Evolutionary conservation across 2,113 vertebrate species (phyloP), one percentile per base, ranked within the genome.

Genomic region (Archocentrus centrarchus): DNA sequence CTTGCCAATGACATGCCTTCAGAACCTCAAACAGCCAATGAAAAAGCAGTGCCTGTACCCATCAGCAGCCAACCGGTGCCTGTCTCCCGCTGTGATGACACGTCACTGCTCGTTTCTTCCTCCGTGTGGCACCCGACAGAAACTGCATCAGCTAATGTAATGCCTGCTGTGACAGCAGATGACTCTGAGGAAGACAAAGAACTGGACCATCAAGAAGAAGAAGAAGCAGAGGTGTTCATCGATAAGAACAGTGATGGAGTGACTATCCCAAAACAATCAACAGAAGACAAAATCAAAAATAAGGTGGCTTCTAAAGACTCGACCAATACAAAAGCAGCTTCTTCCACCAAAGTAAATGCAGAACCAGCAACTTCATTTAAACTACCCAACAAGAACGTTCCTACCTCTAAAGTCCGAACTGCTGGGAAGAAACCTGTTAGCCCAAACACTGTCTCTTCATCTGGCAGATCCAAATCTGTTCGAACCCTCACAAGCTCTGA

Each of bases 401-500:
- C 30, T 27, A 66, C 70, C 62, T 77, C 88, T 44, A 84, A 59
- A 63, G 3, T 41, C 11, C 59, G 24, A 37, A 50, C 18, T 1
- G 1, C 24, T 1, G 89, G 82, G 3, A 83, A 83, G n/a, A 97
- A 95, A 93, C 90, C 92, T 2, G 5, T 50, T 59, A 75, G 59
- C 4, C 27, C 32, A 11, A 88, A 73, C 84, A 62, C 80, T 18
- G 22, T 89, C 41, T 53, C 66, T 22, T 15, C 41, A n/a, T 1
- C 70, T 17, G 50, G 35, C 24, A 85, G 61, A 7, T 17, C 59
- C 59, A 96, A 92, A 68, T 84, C 94, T 0, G 86, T 97, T 61
- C 95, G 97, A 82, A 97, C 96, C 32, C 91, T 97, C 82, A 97
- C 94, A 18, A 60, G 80, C 59, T 96, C 96, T 0, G 97, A 99